Percentiles rank a stretch among this genome's conserved stretches.
Evolutionary conservation across 2,797 vertebrate species (phyloP).

Genomic region (Poecilia wingei): DNA sequence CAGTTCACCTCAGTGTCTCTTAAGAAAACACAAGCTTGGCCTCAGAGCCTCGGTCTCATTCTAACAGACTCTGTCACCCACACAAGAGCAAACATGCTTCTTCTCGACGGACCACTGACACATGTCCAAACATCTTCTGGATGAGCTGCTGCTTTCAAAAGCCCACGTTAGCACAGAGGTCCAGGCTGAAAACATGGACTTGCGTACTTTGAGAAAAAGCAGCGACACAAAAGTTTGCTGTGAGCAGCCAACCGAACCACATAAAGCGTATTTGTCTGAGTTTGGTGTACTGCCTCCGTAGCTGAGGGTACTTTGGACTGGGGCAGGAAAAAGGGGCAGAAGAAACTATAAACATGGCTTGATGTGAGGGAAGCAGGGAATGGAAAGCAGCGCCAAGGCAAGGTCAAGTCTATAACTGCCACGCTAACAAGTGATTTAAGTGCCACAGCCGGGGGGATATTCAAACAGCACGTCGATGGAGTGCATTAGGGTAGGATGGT

Average conservation of each 20-base stretch:
- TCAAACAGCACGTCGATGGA: constrained; percentile 42
- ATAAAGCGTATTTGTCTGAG: constrained; percentile 31
- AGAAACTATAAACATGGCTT: constrained; percentile 66
- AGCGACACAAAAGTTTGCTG: background rate
- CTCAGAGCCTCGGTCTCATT: constrained; percentile 51
- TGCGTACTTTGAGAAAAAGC: constrained; percentile 1
- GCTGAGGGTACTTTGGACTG: constrained; percentile 26
- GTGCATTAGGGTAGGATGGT: constrained; percentile 45
- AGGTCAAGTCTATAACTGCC: constrained; percentile 78
- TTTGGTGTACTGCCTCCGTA: constrained; percentile 35
- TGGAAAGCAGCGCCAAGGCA: constrained; percentile 60
- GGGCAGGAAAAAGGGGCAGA: constrained; percentile 24
- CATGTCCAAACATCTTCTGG: constrained; percentile 43
- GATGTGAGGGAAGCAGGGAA: constrained; percentile 58
- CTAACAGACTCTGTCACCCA: constrained; percentile 46
- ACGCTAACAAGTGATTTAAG: constrained; percentile 64
- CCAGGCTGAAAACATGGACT: background rate
- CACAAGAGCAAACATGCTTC: constrained; percentile 25
- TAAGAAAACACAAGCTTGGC: constrained; percentile 75
- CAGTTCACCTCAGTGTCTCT: constrained; percentile 61
- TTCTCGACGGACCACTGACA: constrained; percentile 28
- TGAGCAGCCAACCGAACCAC: constrained; percentile 10
- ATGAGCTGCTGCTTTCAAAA: constrained; percentile 26
- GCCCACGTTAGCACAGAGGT: background rate
- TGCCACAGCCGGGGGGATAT: constrained; percentile 41